These are phyloP conservation scores for Tetragonula carbonaria DNA, from an alignment of 2,888 invertebrate species.

Conservation along the genomic window DNA sequence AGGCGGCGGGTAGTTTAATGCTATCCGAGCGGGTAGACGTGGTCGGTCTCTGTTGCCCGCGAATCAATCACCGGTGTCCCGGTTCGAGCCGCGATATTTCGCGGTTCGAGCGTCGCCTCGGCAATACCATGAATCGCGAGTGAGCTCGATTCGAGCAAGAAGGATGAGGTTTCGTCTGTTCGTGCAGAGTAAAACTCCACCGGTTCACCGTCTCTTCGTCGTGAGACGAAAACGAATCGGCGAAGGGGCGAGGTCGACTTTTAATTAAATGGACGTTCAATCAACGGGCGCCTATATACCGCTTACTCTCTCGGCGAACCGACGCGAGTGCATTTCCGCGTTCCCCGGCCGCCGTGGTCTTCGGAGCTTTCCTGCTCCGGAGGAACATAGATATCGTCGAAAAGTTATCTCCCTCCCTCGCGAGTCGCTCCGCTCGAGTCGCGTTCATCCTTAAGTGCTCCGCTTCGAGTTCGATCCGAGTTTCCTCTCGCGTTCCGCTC, in stretches of 20 bases:
- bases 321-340: conserved; percentile 64
- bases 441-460: conserved; percentile 1
- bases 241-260: conserved; percentile 62
- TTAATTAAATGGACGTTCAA: conserved; percentile 70
- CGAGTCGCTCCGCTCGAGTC: conserved; percentile 48
- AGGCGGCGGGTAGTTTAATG: conserved; percentile 26
- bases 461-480: conserved; percentile 19
- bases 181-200: neutral
- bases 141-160: too few relatives aligned
- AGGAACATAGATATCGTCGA: conserved; percentile 43
- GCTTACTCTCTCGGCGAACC: conserved; percentile 31
- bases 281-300: conserved; percentile 57
- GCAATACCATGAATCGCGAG: neutral
- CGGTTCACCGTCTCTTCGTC: neutral
- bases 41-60: conserved; percentile 23
- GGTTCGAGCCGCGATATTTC: conserved; percentile 35
- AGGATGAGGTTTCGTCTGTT: too few relatives aligned
- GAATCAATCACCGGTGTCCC: conserved; percentile 45
- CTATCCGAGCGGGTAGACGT: conserved; percentile 34
- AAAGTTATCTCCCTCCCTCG: conserved; percentile 32
- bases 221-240: neutral
- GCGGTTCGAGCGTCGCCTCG: conserved; percentile 6
- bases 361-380: conserved; percentile 38
- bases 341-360: conserved; percentile 50
- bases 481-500: neutral